Evolutionary conservation across 2,113 vertebrate genomes (phyloP).

Genomic region (Hirundichthys speculiger): DNA sequence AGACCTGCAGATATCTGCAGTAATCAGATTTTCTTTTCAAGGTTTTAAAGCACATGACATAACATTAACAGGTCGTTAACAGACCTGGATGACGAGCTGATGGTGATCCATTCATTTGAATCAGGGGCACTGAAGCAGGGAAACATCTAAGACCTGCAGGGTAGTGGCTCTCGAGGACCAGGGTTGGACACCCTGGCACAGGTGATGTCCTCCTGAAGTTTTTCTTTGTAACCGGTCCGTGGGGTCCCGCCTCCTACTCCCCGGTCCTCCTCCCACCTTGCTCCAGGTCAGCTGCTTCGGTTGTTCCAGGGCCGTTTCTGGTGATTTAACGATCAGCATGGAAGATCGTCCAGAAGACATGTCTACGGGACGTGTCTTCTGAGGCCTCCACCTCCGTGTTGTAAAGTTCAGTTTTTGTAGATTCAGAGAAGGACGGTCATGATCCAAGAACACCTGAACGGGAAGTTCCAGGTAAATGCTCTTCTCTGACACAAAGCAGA

Average conservation of each 20-base stretch:
- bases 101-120: too few species aligned
- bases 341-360: too few species aligned
- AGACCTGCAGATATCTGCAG: too few species aligned
- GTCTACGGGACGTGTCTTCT: not conserved
- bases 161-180: too few species aligned
- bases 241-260: not conserved
- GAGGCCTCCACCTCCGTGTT: not conserved
- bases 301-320: not conserved
- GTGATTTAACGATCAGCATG: not conserved
- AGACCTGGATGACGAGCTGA: too few species aligned
- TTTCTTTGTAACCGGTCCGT: not conserved
- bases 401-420: not conserved
- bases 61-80: too few species aligned
- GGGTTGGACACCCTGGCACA: too few species aligned
- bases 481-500: not conserved
- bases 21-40: too few species aligned
- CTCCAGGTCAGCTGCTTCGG: slow-evolving; percentile 5
- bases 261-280: not conserved
- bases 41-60: too few species aligned
- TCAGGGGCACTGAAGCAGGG: too few species aligned
- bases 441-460: not conserved
- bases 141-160: too few species aligned
- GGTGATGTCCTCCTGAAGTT: too few species aligned
- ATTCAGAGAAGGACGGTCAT: not conserved
- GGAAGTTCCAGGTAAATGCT: not conserved